Conservation (phyloP, 2,888 invertebrate species). For the Blomia tropicalis region DNA sequence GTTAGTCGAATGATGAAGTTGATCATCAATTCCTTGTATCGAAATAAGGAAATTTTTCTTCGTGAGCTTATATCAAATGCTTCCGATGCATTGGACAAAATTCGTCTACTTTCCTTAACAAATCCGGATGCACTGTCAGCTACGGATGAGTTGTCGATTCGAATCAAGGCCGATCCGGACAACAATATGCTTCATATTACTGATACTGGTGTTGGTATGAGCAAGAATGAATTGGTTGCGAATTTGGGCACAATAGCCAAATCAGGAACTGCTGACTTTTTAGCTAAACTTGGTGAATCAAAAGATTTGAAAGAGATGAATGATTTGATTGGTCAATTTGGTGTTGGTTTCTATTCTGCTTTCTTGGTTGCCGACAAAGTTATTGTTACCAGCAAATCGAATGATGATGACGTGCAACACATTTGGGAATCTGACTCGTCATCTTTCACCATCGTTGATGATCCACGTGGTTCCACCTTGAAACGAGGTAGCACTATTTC, state of each 20-base stretch:
- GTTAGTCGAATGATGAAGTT: conserved; percentile 99
- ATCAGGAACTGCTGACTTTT: conserved; percentile 89
- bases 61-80: conserved; percentile 97
- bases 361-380: conserved; percentile 93
- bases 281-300: conserved; percentile 66
- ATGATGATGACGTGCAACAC: conserved; percentile 68
- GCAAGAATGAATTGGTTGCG: conserved; percentile 72
- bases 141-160: conserved; percentile 66
- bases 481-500: conserved; percentile 75
- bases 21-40: conserved; percentile 95
- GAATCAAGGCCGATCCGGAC: conserved; percentile 77
- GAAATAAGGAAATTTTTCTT: conserved; percentile 97
- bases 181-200: conserved; percentile 76
- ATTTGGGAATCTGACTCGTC: conserved; percentile 95
- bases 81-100: conserved; percentile 96
- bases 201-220: conserved; percentile 97
- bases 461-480: conserved; percentile 82
- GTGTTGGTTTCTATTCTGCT: conserved; percentile 97
- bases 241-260: conserved; percentile 97
- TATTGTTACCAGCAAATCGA: conserved; percentile 84
- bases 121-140: conserved; percentile 59
- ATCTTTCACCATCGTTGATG: conserved; percentile 71
- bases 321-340: conserved; percentile 96
- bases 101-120: conserved; percentile 78
- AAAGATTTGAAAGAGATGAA: conserved; percentile 52